Base-by-base conservation (phyloP, 2,888 invertebrate genomes). In the Rotaria magnacalcarata region DNA sequence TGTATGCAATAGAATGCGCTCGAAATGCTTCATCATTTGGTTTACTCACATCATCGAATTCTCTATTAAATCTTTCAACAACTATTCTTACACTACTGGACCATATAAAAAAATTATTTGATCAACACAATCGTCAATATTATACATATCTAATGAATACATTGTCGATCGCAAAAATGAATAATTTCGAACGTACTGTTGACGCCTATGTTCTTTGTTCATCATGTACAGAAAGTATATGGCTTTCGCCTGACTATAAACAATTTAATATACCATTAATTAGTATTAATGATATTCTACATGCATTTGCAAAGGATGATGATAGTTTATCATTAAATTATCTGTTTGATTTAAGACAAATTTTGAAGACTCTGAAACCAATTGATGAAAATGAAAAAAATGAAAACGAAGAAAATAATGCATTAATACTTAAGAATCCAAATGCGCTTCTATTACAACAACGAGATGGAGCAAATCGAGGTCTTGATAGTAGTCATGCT, bases 211-310 rank as follows among this genome's bases (percentile, higher is more conserved):
- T 75, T 75, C 75, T 75, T 19, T 75, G 75, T 43, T 75, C 75
- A 16, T 75, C 75, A 75, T 75, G 75, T 75, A 14, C 75, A 24
- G 75, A 75, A 75, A 75, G 24, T 75, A 27, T 43, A 24, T 75
- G 75, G 75, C n/a, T 43, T 21, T 27, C 60, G 34, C 60, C 60
- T 6, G 43, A 75, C 43, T 41, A 43, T 24, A 75, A 75, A 75
- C 75, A 75, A 43, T 75, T 75, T 43, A 75, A 75, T 75, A 75
- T 75, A 43, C 43, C 75, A 75, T 43, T 75, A 21, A 75, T 75
- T 43, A 75, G 75, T 75, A 24, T 75, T 10, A 16, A 7, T 43
- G 75, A 75, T 43, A 43, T 75, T 43, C 3, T 43, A 19, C 43
- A 43, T 21, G 75, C 75, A 43, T 75, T 75, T 75, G 34, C 27